These are phyloP conservation scores for Sinotaia quadrata DNA, from an alignment of 2,888 invertebrate genomes.

Conservation along the genomic window DNA sequence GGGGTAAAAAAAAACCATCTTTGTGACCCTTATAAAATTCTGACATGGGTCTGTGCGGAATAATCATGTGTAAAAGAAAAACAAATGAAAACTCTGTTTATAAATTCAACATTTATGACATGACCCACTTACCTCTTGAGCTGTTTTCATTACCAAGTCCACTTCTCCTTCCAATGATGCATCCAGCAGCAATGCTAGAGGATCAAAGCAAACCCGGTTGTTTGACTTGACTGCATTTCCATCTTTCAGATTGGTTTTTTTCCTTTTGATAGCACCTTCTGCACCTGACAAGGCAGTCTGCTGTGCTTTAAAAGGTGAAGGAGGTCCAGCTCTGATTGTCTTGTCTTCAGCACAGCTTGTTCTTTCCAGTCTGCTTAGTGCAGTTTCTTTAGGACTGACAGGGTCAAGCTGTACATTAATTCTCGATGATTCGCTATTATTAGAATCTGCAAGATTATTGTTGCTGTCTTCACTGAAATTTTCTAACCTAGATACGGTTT, in stretches of 20 bases:
- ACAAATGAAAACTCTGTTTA: no score
- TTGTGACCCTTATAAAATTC: no score
- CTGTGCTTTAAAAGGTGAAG: not conserved
- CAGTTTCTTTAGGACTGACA: not conserved
- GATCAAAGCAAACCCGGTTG: conserved; percentile 93
- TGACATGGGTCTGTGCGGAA: no score
- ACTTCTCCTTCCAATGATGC: conserved; percentile 98
- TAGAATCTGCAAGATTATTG: not conserved
- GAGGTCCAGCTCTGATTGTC: not conserved
- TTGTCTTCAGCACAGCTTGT: not conserved
- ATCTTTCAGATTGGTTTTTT: conserved; percentile 75
- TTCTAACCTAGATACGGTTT: not conserved
- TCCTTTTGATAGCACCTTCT: conserved; percentile 44
- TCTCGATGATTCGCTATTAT: not conserved
- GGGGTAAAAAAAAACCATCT: no score
- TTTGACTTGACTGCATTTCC: conserved; percentile 61
- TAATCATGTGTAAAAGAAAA: no score
- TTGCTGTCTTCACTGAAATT: not conserved
- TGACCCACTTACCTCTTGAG: conserved; percentile 79
- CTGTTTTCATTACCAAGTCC: conserved; percentile 95
- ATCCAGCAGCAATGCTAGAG: conserved; percentile 93
- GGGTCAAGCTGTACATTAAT: not conserved
- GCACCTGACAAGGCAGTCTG: conserved; percentile 22
- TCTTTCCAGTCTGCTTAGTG: not conserved
- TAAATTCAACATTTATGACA: no score